Conservation (phyloP, 1,140 invertebrate species). For the Ylistrum balloti region DNA sequence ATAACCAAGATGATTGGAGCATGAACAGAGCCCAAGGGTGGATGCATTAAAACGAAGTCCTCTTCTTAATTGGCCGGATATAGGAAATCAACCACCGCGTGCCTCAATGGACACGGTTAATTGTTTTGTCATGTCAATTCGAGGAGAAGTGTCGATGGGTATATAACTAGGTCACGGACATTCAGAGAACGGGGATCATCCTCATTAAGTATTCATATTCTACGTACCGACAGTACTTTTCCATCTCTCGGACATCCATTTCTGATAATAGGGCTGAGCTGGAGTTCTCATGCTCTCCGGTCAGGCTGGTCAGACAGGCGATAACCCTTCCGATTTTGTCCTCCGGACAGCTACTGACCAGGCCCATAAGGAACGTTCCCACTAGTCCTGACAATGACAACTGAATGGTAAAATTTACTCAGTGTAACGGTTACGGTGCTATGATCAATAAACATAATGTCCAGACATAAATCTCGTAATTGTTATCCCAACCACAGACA, state of each 20-base stretch:
- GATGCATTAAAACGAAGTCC: not conserved
- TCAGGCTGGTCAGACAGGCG: not conserved
- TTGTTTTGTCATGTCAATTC: slow-evolving; percentile 3
- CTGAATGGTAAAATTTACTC: too few species aligned
- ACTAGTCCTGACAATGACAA: not conserved
- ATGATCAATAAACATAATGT: not conserved
- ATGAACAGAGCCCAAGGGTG: not conserved
- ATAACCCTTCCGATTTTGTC: not conserved
- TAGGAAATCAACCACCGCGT: not conserved
- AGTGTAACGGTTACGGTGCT: not conserved
- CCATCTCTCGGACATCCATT: not conserved
- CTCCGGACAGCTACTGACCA: not conserved
- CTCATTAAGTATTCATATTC: not conserved
- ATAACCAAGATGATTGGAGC: not conserved
- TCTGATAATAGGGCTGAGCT: not conserved
- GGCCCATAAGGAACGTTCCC: not conserved
- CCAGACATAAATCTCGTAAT: too few species aligned
- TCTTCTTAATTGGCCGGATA: not conserved
- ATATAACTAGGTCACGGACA: not conserved
- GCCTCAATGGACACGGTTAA: not conserved
- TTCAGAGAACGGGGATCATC: not conserved
- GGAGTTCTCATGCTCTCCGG: not conserved
- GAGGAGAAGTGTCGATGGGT: not conserved
- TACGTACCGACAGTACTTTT: not conserved
- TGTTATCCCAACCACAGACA: too few species aligned